A percentile compares a stretch with the other conserved stretches of the same genome.
Conservation (phyloP, 2,113 vertebrate species). For the Ahaetulla prasina region DNA sequence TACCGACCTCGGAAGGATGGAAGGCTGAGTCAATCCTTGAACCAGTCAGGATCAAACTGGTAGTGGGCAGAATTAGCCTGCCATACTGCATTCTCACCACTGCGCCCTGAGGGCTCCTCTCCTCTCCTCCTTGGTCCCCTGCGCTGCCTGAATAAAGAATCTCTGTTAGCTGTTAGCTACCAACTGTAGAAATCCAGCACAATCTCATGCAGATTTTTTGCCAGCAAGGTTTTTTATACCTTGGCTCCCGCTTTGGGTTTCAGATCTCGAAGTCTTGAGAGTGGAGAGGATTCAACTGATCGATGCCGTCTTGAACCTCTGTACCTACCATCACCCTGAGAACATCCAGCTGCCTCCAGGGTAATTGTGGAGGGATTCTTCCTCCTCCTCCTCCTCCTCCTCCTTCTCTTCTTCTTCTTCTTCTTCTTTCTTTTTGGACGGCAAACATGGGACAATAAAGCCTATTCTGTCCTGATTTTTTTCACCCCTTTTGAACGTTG, state of each 20-base stretch:
- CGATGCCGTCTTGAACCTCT: slow-evolving; percentile 93
- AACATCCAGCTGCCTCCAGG: slow-evolving; percentile 96
- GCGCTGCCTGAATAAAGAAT: not conserved
- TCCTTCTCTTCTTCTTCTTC: accelerated
- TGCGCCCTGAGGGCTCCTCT: too few relatives aligned
- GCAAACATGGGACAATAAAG: not conserved
- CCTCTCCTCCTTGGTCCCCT: not conserved
- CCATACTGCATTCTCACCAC: too few relatives aligned
- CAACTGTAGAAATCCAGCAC: not conserved
- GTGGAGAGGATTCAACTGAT: slow-evolving; percentile 95
- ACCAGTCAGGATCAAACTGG: too few relatives aligned
- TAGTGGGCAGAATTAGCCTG: too few relatives aligned
- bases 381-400: too few relatives aligned
- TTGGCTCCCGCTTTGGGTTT: slow-evolving; percentile 6
- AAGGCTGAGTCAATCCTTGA: too few relatives aligned
- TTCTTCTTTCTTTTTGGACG: not conserved
- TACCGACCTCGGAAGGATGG: too few relatives aligned
- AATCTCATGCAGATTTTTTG: not conserved
- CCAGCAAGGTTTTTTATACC: too few relatives aligned
- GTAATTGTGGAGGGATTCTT: slow-evolving; percentile 58
- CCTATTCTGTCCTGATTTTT: not conserved
- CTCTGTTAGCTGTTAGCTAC: not conserved
- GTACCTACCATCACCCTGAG: slow-evolving; percentile 97
- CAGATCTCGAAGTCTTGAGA: slow-evolving; percentile 91
- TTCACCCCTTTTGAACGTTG: not conserved